These are phyloP conservation scores for Daktulosphaira vitifoliae DNA, from an alignment of 1,140 invertebrate species.

Conservation along the genomic window DNA sequence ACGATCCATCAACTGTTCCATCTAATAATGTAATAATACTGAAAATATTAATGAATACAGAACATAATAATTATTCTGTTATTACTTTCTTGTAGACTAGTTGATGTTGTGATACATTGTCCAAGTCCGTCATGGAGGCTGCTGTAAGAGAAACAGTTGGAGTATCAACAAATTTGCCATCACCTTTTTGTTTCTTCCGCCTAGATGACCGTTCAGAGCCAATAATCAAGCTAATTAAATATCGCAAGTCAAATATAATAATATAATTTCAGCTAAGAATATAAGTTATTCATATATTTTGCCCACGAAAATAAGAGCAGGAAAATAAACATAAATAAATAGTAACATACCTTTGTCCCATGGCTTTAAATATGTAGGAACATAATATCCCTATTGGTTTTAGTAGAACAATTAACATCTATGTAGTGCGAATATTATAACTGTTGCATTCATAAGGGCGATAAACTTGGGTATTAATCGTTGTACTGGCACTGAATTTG, in stretches of 20 bases:
- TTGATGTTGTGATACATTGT: slow-evolving; percentile 16
- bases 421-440: background rate
- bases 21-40: slow-evolving; percentile 64
- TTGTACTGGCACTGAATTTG: too few species aligned
- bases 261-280: too few species aligned
- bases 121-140: slow-evolving; percentile 14
- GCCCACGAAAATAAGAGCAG: too few species aligned
- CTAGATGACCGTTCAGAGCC: slow-evolving; percentile 15
- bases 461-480: background rate
- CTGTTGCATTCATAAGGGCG: slow-evolving; percentile 12
- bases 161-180: background rate
- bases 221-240: slow-evolving; percentile 9
- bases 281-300: too few species aligned
- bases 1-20: slow-evolving; percentile 90
- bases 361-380: slow-evolving; percentile 28
- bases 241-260: too few species aligned
- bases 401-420: slow-evolving; percentile 28
- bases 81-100: slow-evolving; percentile 20
- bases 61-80: too few species aligned
- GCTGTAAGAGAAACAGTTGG: slow-evolving; percentile 24
- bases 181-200: slow-evolving; percentile 22
- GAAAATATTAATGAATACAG: too few species aligned
- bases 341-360: slow-evolving; percentile 27
- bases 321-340: too few species aligned
- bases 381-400: slow-evolving; percentile 29